Conservation (phyloP, 2,113 vertebrate species). For the Lampris incognitus region DNA sequence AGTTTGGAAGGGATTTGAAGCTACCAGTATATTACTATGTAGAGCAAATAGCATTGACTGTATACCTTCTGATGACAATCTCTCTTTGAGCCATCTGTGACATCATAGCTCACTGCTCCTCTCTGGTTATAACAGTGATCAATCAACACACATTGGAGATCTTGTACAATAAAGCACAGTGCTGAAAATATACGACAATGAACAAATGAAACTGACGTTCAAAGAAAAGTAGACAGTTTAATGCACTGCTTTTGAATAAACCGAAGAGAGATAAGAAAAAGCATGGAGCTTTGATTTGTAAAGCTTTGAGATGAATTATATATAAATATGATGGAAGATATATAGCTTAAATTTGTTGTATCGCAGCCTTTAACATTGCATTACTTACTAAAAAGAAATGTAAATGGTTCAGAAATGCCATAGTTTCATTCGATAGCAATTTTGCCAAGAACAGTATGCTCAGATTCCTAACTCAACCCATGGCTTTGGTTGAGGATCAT, state of each 20-base stretch:
- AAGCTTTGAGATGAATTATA: slow-evolving; percentile 54
- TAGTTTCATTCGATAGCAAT: slow-evolving; percentile 64
- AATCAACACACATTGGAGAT: not conserved
- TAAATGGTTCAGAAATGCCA: slow-evolving; percentile 54
- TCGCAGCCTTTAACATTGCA: slow-evolving; percentile 61
- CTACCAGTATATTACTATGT: slow-evolving; percentile 37
- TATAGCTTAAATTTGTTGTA: slow-evolving; percentile 69
- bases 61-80: slow-evolving; percentile 69
- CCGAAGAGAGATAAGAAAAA: slow-evolving; percentile 16
- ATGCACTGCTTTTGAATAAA: slow-evolving; percentile 4
- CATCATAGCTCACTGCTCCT: slow-evolving; percentile 12
- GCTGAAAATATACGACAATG: not conserved
- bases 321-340: slow-evolving; percentile 54
- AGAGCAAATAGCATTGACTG: slow-evolving; percentile 38
- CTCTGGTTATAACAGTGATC: slow-evolving; percentile 10
- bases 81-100: slow-evolving; percentile 52
- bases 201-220: slow-evolving; percentile 6
- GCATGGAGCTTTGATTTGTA: slow-evolving; percentile 62
- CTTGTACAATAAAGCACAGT: slow-evolving; percentile 22
- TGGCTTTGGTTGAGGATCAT: too few relatives aligned
- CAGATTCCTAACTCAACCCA: slow-evolving; percentile 37
- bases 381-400: slow-evolving; percentile 58
- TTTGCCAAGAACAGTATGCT: slow-evolving; percentile 58
- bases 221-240: not conserved
- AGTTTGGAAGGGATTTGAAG: slow-evolving; percentile 36